Evolutionary conservation across 2,888 invertebrate species (phyloP).

Genomic region (Tachina grossa): DNA sequence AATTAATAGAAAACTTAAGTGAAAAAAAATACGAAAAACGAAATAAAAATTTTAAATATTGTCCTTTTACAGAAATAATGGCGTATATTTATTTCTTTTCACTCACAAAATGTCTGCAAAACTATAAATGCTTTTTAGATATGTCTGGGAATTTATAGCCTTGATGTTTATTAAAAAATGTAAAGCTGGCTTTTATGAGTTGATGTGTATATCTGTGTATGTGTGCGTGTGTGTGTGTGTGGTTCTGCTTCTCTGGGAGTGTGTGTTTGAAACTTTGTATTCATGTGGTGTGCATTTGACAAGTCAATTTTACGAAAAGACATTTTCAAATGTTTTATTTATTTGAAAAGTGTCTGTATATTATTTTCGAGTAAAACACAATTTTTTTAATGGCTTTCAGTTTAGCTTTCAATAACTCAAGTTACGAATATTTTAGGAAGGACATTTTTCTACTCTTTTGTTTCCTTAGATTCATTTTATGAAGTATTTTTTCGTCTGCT

Average conservation of each 20-base stretch:
- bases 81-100: not conserved
- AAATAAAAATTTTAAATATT: conserved; percentile 18
- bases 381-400: not conserved
- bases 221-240: not conserved
- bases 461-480: conserved; percentile 1
- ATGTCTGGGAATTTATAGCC: conserved; percentile 4
- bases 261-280: not conserved
- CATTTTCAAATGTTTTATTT: conserved; percentile 38
- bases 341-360: conserved; percentile 8
- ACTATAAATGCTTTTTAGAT: not conserved
- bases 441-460: not conserved
- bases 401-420: conserved; percentile 30
- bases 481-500: not conserved
- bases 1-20: conserved; percentile 56
- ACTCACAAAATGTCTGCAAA: not conserved
- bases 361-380: not conserved
- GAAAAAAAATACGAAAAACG: conserved; percentile 17
- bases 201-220: not conserved
- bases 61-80: not conserved
- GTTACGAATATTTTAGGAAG: not conserved
- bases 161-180: not conserved
- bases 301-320: conserved; percentile 22
- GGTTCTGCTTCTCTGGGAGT: not conserved
- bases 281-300: conserved; percentile 29
- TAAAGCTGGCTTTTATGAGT: not conserved